Evolutionary conservation across 2,113 vertebrate species (phyloP).

Genomic region (Xenopus borealis): DNA sequence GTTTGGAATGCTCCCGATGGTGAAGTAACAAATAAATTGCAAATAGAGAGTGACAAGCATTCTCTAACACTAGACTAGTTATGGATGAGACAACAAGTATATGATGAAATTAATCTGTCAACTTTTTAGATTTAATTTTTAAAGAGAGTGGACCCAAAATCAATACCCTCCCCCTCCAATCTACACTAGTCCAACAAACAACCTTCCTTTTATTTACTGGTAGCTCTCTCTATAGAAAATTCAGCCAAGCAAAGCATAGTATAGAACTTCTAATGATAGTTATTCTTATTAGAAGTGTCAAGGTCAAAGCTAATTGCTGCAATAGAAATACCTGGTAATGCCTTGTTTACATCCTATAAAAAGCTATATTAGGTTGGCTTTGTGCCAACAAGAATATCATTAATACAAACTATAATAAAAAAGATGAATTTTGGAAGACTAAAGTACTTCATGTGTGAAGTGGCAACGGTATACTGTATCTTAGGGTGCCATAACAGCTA

Average conservation of each 20-base stretch:
- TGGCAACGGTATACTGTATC: no score
- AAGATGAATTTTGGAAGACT: no score
- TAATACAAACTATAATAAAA: no score
- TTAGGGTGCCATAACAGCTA: no score
- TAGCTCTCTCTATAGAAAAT: constrained; percentile 77
- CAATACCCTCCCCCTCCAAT: constrained; percentile 76
- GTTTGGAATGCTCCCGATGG: constrained; percentile 46
- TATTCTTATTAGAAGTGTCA: constrained; percentile 68
- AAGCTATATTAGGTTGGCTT: not conserved
- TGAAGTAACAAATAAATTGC: constrained; percentile 88
- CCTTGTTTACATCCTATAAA: constrained; percentile 6
- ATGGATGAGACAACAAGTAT: constrained; percentile 79
- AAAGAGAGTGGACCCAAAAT: constrained; percentile 83
- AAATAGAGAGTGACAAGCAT: constrained; percentile 82
- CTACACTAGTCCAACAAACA: constrained; percentile 77
- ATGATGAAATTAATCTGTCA: constrained; percentile 90
- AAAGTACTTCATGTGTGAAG: no score
- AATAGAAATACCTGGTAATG: constrained; percentile 54
- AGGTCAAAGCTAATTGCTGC: constrained; percentile 69
- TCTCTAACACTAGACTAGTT: constrained; percentile 75
- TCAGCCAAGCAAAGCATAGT: constrained; percentile 80
- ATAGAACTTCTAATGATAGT: constrained; percentile 70
- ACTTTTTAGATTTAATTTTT: constrained; percentile 88
- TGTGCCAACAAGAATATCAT: no score
- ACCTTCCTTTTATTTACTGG: constrained; percentile 83